Evolutionary conservation across 2,888 invertebrate species (phyloP).

Genomic region (Temnothorax ravouxi): DNA sequence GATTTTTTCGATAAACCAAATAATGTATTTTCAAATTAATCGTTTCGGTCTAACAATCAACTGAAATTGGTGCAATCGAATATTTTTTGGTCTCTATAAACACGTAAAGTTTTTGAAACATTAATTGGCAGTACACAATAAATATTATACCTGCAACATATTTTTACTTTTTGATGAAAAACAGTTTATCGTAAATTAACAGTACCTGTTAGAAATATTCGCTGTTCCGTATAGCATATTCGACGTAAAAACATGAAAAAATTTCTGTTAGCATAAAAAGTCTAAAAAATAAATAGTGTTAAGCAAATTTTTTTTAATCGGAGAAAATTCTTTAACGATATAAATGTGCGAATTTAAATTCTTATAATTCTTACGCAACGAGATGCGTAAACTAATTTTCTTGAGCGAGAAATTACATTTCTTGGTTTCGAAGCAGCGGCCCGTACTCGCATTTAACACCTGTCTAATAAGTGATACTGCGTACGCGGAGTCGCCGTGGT

Average conservation of each 20-base stretch:
- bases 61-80: not conserved
- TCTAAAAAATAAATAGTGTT: conserved; percentile 10
- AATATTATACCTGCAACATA: not conserved
- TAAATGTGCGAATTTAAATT: not conserved
- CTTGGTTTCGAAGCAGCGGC: not conserved
- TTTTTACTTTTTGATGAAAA: not conserved
- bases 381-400: not conserved
- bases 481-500: conserved; percentile 9
- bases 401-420: conserved; percentile 2
- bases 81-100: not conserved
- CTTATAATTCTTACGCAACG: not conserved
- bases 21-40: conserved; percentile 25
- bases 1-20: conserved; percentile 14
- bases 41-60: not conserved
- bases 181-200: not conserved
- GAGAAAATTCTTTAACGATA: not conserved
- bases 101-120: not conserved
- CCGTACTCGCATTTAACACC: conserved; percentile 22
- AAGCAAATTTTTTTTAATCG: not conserved
- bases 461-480: conserved; percentile 44
- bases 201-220: conserved; percentile 3
- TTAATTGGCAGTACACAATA: not conserved
- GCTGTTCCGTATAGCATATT: not conserved
- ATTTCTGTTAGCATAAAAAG: not conserved
- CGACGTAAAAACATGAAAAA: not conserved